Evolutionary conservation across 1,140 invertebrate species (phyloP).

Genomic region (Batillaria attramentaria): DNA sequence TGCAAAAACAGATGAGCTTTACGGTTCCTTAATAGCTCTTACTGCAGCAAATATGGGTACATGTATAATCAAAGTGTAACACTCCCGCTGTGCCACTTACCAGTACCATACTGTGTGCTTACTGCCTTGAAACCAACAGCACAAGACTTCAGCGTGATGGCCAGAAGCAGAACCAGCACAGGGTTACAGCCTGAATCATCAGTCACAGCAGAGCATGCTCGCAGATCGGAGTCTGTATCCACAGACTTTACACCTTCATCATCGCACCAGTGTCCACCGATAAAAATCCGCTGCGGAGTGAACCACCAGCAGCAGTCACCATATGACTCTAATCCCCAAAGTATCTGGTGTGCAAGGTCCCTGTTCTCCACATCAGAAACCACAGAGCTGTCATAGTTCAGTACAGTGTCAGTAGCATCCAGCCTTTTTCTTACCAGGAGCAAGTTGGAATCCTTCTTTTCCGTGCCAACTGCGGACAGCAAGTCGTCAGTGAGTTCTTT

Average conservation of each 20-base stretch:
- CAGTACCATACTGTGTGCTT: background rate
- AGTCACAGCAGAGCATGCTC: background rate
- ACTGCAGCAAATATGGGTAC: background rate
- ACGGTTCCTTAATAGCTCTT: background rate
- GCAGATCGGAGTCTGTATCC: background rate
- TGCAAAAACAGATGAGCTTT: background rate
- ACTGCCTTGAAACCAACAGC: background rate
- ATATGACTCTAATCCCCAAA: background rate
- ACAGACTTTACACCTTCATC: background rate
- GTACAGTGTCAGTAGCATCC: background rate
- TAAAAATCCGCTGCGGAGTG: background rate
- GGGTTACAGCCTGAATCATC: background rate
- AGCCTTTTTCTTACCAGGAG: slow-evolving; percentile 15
- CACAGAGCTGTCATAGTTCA: too few relatives aligned
- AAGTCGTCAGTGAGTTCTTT: background rate
- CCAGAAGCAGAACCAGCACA: slow-evolving; percentile 8
- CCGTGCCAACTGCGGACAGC: background rate
- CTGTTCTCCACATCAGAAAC: background rate
- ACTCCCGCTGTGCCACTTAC: too few relatives aligned
- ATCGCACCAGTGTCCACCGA: background rate
- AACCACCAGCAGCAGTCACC: slow-evolving; percentile 21
- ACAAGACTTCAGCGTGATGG: slow-evolving; percentile 2
- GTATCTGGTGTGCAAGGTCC: background rate
- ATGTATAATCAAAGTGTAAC: background rate
- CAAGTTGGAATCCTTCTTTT: background rate